Base-by-base conservation (phyloP, 2,888 invertebrate species). In the Apoda limacodes region DNA sequence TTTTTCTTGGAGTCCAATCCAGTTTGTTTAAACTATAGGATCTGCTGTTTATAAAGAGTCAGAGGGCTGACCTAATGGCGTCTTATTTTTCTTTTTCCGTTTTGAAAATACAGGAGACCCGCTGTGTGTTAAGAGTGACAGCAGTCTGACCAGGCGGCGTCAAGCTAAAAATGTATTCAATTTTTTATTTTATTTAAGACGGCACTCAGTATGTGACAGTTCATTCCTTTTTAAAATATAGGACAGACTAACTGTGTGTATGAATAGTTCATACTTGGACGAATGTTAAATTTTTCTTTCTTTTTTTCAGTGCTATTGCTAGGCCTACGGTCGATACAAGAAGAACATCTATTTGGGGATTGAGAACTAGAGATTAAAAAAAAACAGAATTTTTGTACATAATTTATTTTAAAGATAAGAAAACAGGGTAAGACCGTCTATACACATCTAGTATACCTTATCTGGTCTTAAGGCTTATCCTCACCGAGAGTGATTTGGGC, bases 271-370 rank as follows among this genome's bases (percentile, higher is more conserved):
- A 5, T 4, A 2, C 7, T 17, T n/a, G 5, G 5, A 11, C 5
- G 3, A 6, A 2, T 4, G 13, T 19, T 1, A 25, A 13, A 12
- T 9, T 11, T 27, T n/a, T 11, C 30, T 30, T 34, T 34, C 35
- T 26, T 47, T 23, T 24, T 50, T 50, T 2, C 70, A 95, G 95
- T 51, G 92, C 92, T 1, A 88, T 96, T 9, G 94, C 95, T 0
- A 82, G 93, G 9, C 96, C 96, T 0, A 95, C 96, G 0, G 93
- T 95, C 0, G 95, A 95, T 0, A 83, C 89, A 1, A 81, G 90
- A 39, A 83, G 95, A 46, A 94, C 95, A 0, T 93, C 93, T 13
- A 90, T 97, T 57, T 97, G 96, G 97, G 92, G 91, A 1, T 75
- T 93, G 13, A 74, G 92, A 30, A 92, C 92, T 4, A 82, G 93